phyloP scores from a whole-genome alignment of 2,888 invertebrate species.

The Ophion slaviceki region DNA sequence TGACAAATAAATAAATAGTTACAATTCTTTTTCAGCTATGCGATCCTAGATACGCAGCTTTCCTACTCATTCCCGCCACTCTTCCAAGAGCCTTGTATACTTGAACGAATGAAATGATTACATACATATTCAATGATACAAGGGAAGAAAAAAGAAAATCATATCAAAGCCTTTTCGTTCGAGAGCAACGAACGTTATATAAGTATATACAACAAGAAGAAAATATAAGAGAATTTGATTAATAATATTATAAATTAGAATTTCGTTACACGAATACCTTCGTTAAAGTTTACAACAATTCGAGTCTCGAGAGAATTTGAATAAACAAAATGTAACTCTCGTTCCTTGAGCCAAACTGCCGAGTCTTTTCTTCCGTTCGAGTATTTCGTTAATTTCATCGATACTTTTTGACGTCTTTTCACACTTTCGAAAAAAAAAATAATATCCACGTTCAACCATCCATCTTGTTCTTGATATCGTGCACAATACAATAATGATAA shows the following conservation, averaged over 20 bases:
- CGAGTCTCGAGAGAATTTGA: slow-evolving; percentile 43
- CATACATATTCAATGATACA: slow-evolving; percentile 58
- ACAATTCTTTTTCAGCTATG: slow-evolving; percentile 63
- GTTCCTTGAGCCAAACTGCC: slow-evolving; percentile 47
- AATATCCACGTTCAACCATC: slow-evolving; percentile 23
- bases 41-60: slow-evolving; percentile 61
- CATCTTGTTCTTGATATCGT: slow-evolving; percentile 40
- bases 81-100: slow-evolving; percentile 44
- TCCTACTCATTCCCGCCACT: slow-evolving; percentile 48
- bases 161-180: slow-evolving; percentile 65
- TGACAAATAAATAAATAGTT: slow-evolving; percentile 69
- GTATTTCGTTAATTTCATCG: slow-evolving; percentile 54
- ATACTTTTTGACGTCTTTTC: slow-evolving; percentile 12
- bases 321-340: slow-evolving; percentile 57
- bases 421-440: slow-evolving; percentile 29
- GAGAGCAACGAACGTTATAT: slow-evolving; percentile 74
- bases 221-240: slow-evolving; percentile 57
- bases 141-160: slow-evolving; percentile 51
- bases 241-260: slow-evolving; percentile 64
- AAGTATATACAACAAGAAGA: slow-evolving; percentile 76
- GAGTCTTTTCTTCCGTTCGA: slow-evolving; percentile 49
- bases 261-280: slow-evolving; percentile 60
- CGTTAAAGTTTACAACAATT: slow-evolving; percentile 53
- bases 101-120: slow-evolving; percentile 56
- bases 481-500: slow-evolving; percentile 44